A percentile compares a stretch with the other conserved stretches of the same genome.
These are phyloP conservation scores for Rhinatrema bivittatum DNA, from an alignment of 2,797 vertebrate species.

Conservation along the genomic window DNA sequence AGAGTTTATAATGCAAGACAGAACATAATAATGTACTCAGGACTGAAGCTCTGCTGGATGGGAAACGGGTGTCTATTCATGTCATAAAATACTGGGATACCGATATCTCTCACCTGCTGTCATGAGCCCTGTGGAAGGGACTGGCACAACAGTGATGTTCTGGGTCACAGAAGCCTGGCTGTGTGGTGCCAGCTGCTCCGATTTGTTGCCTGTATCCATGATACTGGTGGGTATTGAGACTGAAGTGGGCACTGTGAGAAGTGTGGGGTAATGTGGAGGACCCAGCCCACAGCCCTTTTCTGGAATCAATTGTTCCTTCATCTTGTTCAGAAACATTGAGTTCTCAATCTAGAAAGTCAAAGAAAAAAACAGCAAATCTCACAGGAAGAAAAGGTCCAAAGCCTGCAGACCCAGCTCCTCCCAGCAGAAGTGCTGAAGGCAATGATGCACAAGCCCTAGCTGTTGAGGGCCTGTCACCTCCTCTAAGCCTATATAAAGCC, in stretches of 20 bases:
- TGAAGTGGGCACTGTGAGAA: constrained; percentile 83
- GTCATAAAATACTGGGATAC: no score
- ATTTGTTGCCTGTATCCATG: constrained; percentile 65
- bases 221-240: constrained; percentile 65
- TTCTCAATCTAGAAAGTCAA: constrained; percentile 81
- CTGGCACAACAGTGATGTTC: constrained; percentile 91
- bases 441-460: background rate
- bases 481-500: no score
- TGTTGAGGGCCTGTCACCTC: no score
- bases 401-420: no score
- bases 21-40: no score
- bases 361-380: fast-evolving
- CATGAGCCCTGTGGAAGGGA: constrained; percentile 92
- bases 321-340: constrained; percentile 95
- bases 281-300: constrained; percentile 79
- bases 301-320: constrained; percentile 90
- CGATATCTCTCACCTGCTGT: constrained; percentile 89
- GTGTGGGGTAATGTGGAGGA: constrained; percentile 84
- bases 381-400: background rate
- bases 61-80: no score
- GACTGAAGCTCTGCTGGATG: no score
- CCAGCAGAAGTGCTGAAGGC: background rate
- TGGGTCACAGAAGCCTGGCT: constrained; percentile 84
- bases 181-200: constrained; percentile 68
- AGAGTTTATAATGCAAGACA: no score